phyloP scores from a whole-genome alignment of 2,797 vertebrate genomes.

The Clarias laeviceps region DNA sequence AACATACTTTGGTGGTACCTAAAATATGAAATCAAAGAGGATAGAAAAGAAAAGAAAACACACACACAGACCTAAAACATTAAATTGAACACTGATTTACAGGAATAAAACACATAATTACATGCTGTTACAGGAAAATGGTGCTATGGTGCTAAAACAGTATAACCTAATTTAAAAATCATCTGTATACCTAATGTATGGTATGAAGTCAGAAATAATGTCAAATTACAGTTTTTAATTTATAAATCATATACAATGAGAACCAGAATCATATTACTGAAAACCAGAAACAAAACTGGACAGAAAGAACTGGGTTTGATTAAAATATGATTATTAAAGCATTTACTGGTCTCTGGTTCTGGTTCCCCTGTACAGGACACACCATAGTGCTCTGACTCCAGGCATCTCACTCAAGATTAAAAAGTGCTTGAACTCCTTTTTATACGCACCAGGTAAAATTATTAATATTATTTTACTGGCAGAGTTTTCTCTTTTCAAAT shows the following conservation, averaged over 20 bases:
- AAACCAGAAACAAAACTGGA: neutral
- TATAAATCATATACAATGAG: neutral
- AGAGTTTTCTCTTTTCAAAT: neutral
- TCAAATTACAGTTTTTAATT: neutral
- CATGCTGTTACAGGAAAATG: neutral
- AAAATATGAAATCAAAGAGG: neutral
- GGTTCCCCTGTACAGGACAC: constrained; percentile 8
- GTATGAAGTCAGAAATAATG: neutral
- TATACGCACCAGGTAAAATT: neutral
- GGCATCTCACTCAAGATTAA: constrained; percentile 26
- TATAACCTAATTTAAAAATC: neutral
- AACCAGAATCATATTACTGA: neutral
- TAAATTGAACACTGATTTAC: neutral
- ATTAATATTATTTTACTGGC: neutral
- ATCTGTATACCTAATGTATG: neutral
- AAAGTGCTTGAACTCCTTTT: constrained; percentile 10
- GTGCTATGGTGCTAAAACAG: neutral
- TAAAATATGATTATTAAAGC: neutral
- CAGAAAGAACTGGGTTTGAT: neutral
- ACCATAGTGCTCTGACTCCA: constrained; percentile 35
- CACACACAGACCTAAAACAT: neutral
- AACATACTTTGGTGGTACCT: neutral
- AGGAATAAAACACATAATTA: neutral
- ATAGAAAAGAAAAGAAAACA: neutral
- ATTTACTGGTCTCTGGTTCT: neutral